Base-by-base conservation (phyloP, 92 coral and sea anemone species). In the Zoanthus sansibaricus region DNA sequence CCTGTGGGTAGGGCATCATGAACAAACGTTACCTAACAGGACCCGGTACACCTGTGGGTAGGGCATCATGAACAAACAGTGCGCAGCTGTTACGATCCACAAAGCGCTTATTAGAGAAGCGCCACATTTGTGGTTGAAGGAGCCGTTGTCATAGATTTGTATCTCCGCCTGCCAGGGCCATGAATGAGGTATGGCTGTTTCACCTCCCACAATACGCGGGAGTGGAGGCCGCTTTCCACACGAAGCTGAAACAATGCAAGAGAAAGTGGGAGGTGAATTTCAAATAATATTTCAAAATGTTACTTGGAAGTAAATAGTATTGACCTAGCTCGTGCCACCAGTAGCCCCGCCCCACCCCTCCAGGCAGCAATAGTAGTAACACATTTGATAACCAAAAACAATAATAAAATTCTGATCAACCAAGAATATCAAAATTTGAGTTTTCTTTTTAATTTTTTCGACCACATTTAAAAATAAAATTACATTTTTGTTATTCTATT, bases 141-240 rank as follows among this genome's bases (percentile, higher is more conserved):
- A 52, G 9, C 90, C 88, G 9, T 30, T 5, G 59, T 87, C 31
- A 71, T 72, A 51, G 0, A 55, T 78, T 44, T 82, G 93, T 52
- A 94, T 85, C 67, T 91, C 90, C 15, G 88, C 94, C 56, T 94
- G 96, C 96, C 96, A 94, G 3, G 96, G 96, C 96, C 94, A 94
- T 1, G 94, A 82, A 56, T 94, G 93, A 11, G 94, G 96, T 32
- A 79, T 3, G 4, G 94, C 96, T 1, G 75, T 85, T 14, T 75
- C 66, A 1, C 96, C 96, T 2, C 90, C 90, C 16, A 94, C 94
- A 15, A 94, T 91, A 44, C 94, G 86, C 15, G 86, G 85, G 49
- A 91, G 42, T 16, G 89, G 86, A 9, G 79, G 93, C 5, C 88
- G 88, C 47, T 58, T 49, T 4, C 93, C 93, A 42, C 93, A 91